Evolutionary conservation across 2,888 invertebrate genomes (phyloP).

Genomic region (Tipula helvola): DNA sequence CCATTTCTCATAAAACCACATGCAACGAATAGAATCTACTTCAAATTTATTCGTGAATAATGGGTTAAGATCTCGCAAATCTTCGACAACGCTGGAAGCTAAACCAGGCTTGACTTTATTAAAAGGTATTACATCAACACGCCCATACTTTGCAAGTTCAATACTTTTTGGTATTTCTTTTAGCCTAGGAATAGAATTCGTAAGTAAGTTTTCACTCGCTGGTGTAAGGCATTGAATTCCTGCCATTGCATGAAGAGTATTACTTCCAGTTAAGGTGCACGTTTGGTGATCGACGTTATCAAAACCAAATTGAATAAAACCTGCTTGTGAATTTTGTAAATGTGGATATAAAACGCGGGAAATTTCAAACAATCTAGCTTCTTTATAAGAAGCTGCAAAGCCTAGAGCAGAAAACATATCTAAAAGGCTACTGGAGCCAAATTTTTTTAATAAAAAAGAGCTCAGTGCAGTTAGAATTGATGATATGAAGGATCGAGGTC

Average conservation of each 20-base stretch:
- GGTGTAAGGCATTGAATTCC: too few species aligned
- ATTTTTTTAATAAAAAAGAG: constrained; percentile 11
- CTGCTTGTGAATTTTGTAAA: constrained; percentile 22
- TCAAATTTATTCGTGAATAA: too few species aligned
- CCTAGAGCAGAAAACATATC: constrained; percentile 14
- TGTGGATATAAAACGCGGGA: constrained; percentile 25
- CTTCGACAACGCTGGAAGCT: too few species aligned
- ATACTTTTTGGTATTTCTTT: too few species aligned
- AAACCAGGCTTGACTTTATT: too few species aligned
- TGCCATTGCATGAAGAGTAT: too few species aligned
- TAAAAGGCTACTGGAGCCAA: constrained; percentile 12
- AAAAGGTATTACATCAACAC: too few species aligned
- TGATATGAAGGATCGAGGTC: neutral
- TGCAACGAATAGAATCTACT: too few species aligned
- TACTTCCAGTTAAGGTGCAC: constrained; percentile 12
- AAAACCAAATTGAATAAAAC: constrained; percentile 10
- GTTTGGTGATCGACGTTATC: constrained; percentile 15
- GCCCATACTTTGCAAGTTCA: too few species aligned
- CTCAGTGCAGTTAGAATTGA: constrained; percentile 12
- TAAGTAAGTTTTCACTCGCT: too few species aligned
- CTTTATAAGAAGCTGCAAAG: constrained; percentile 23
- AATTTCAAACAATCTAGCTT: constrained; percentile 22
- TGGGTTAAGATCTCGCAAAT: too few species aligned
- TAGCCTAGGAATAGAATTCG: too few species aligned
- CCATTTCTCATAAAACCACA: neutral